Evolutionary conservation across 2,888 invertebrate genomes (phyloP), one percentile per base, ranked within the genome.

Genomic region (Drosophila pegasa): DNA sequence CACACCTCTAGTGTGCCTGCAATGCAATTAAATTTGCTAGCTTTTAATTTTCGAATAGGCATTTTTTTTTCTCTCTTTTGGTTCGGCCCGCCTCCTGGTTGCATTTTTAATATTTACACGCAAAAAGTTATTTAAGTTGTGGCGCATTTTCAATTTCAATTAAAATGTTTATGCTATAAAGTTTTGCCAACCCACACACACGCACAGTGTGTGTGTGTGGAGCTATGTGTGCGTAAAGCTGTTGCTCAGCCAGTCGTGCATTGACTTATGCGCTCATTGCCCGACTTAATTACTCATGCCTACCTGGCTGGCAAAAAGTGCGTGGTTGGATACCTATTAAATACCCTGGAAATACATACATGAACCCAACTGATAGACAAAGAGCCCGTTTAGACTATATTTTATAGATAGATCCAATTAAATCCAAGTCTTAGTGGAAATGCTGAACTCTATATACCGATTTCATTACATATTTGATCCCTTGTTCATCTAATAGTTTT

Each of bases 71-170:
- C 9, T 22, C 0, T 25, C n/a, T n/a, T n/a, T n/a, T n/a, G n/a
- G n/a, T n/a, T n/a, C n/a, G 38, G 38, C 57, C 63, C 63, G 55
- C 57, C 50, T 58, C 48, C 43, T 55, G 52, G 51, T 56, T 43
- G 27, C 50, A 51, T 67, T 71, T 81, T 73, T 72, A 71, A 78
- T 84, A 64, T 80, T 80, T 77, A 69, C 80, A 69, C 73, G 71
- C 77, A 85, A 70, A 80, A 76, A 78, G 78, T 71, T 82, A 80
- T 83, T 86, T 80, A 83, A 84, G 80, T 85, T 86, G 83, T 38
- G 84, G 83, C 57, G 64, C 72, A 75, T 80, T 83, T 84, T 83
- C 86, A 83, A 83, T 86, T 86, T 85, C 79, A 85, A 84, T 84
- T 86, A 86, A 79, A 85, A 83, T 69, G 71, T 65, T 74, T 71